A percentile compares a stretch with the other conserved stretches of the same genome.
Conservation (phyloP, 2,113 vertebrate genomes). For the Onychostoma macrolepis region DNA sequence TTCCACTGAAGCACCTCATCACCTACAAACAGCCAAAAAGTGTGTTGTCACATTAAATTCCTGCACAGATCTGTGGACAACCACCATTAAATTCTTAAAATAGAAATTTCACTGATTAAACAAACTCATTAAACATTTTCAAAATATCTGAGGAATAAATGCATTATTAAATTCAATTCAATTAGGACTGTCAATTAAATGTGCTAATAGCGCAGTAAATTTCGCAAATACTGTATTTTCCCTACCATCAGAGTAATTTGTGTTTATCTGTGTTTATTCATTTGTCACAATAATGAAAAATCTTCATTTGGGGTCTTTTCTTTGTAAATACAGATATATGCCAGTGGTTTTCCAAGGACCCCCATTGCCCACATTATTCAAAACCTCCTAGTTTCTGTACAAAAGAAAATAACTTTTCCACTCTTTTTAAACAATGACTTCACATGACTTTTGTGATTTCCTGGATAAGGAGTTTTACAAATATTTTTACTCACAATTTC, state of each 20-base stretch:
- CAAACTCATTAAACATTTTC: neutral
- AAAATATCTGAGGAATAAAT: neutral
- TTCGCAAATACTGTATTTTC: too few species aligned
- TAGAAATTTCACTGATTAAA: neutral
- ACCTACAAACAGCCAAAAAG: conserved; percentile 74
- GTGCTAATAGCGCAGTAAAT: neutral
- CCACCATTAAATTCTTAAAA: neutral
- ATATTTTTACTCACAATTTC: neutral
- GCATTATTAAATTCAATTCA: neutral
- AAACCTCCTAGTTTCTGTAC: neutral
- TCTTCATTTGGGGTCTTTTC: neutral
- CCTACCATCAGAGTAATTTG: too few species aligned
- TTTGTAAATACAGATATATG: neutral
- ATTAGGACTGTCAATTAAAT: neutral
- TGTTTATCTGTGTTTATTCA: neutral
- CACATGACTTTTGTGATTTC: neutral
- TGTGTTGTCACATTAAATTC: neutral
- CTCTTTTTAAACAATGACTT: neutral
- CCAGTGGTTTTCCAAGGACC: neutral
- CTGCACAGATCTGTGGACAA: neutral
- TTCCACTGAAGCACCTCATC: conserved; percentile 99
- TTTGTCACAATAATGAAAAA: neutral
- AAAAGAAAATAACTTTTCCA: neutral
- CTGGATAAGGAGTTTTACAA: neutral
- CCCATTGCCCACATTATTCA: neutral